These are phyloP conservation scores for Acleris holmiana DNA, from an alignment of 2,888 invertebrate genomes.

Conservation along the genomic window DNA sequence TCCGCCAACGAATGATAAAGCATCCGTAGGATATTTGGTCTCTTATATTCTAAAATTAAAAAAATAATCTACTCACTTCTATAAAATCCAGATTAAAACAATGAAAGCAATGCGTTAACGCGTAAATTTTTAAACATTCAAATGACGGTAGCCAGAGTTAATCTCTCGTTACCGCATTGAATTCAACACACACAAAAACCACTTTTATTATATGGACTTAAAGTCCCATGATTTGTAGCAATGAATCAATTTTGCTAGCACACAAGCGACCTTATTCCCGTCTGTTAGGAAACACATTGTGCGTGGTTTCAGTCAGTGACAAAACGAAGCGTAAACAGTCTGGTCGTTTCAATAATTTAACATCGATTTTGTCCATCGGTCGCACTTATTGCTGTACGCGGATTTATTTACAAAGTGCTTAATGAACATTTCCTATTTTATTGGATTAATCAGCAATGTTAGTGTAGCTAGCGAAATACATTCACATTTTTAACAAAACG, in stretches of 20 bases:
- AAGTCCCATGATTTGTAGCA: not conserved
- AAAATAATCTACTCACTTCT: not conserved
- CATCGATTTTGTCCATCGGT: slow-evolving; percentile 38
- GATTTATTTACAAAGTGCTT: not conserved
- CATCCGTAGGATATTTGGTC: too few species aligned
- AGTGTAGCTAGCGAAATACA: not conserved
- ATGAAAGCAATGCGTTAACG: slow-evolving; percentile 14
- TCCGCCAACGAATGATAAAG: too few species aligned
- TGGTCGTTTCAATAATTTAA: slow-evolving; percentile 39
- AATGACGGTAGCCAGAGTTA: slow-evolving; percentile 4
- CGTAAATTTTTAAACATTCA: slow-evolving; percentile 11
- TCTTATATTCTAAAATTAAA: not conserved
- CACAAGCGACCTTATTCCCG: not conserved
- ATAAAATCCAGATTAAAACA: slow-evolving; percentile 22
- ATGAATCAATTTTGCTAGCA: not conserved
- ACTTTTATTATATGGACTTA: not conserved
- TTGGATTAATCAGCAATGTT: not conserved
- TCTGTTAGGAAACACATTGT: not conserved
- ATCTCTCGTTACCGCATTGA: slow-evolving; percentile 5
- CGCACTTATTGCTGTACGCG: slow-evolving; percentile 16
- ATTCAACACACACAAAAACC: not conserved
- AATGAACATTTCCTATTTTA: not conserved
- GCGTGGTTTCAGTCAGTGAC: not conserved
- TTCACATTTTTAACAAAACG: too few species aligned
- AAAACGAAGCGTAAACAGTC: slow-evolving; percentile 22